These are phyloP conservation scores for Lasioglossum leucozonium DNA, from an alignment of 2,888 invertebrate species.

Conservation along the genomic window DNA sequence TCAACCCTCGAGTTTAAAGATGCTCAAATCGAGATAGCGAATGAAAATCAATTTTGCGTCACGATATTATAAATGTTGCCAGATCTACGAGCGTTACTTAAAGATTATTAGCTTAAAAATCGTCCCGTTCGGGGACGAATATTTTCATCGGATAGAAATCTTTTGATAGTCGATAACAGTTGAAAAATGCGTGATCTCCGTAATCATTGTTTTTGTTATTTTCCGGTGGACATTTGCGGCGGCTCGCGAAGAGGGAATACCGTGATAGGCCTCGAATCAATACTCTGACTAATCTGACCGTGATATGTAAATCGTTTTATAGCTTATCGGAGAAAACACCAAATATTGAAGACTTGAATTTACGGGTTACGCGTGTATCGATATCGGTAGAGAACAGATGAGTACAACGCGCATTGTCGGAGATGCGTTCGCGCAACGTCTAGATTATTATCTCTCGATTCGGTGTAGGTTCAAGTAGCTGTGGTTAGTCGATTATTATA, in stretches of 20 bases:
- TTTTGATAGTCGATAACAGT: not conserved
- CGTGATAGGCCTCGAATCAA: conserved; percentile 36
- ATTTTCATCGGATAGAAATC: not conserved
- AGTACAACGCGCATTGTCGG: conserved; percentile 43
- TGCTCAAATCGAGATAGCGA: not conserved
- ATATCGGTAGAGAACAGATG: conserved; percentile 38
- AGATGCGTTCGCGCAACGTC: conserved; percentile 7
- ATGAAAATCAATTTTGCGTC: not conserved
- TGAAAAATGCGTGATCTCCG: not conserved
- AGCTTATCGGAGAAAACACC: conserved; percentile 71
- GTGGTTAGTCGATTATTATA: conserved; percentile 10
- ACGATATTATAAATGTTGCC: not conserved
- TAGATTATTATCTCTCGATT: conserved; percentile 31
- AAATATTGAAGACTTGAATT: conserved; percentile 73
- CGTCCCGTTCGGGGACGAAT: not conserved
- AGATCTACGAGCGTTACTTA: not conserved
- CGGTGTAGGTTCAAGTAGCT: conserved; percentile 32
- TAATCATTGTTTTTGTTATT: not conserved
- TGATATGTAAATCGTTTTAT: conserved; percentile 38
- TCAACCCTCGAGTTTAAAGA: not conserved
- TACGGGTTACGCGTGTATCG: conserved; percentile 50
- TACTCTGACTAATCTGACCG: conserved; percentile 52
- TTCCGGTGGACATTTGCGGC: not conserved
- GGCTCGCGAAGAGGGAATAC: not conserved
- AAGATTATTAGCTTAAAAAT: not conserved